Percentiles rank a stretch among this genome's conserved stretches.
Evolutionary conservation across 2,888 invertebrate species (phyloP).

Genomic region (Capitulum mitella): DNA sequence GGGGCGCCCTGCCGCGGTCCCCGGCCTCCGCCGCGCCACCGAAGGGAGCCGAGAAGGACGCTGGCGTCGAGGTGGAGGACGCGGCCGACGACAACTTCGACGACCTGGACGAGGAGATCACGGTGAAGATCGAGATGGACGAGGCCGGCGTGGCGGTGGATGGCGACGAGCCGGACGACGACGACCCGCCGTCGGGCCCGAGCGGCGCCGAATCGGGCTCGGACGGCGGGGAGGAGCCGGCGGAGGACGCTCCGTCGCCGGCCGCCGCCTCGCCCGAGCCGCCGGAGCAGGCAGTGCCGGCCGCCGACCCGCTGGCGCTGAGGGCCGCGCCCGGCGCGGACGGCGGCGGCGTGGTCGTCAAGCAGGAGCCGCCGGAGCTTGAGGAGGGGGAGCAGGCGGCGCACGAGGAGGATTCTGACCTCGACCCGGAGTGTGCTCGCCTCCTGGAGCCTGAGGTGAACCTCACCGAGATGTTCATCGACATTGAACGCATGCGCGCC

Average conservation of each 20-base stretch:
- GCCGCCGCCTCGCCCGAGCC: not conserved
- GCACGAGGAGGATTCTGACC: not conserved
- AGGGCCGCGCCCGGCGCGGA: not conserved
- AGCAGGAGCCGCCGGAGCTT: conserved; percentile 31
- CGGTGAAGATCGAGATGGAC: conserved; percentile 13
- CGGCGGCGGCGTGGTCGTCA: conserved; percentile 31
- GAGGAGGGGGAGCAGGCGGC: conserved; percentile 28
- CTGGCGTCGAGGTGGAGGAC: not conserved
- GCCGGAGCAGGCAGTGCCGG: not conserved
- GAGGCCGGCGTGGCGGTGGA: not conserved
- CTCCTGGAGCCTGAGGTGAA: conserved; percentile 22
- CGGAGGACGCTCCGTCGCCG: not conserved
- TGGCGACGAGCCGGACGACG: not conserved
- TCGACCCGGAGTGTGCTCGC: not conserved
- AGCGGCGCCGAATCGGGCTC: not conserved
- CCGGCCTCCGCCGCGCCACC: too few species aligned
- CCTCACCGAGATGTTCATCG: conserved; percentile 8
- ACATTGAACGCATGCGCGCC: not conserved
- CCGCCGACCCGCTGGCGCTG: not conserved
- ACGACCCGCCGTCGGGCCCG: not conserved
- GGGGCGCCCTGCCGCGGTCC: too few species aligned
- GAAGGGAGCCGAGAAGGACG: not conserved
- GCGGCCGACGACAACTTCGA: not conserved
- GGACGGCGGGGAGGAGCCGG: not conserved
- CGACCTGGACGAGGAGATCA: not conserved